A percentile compares a stretch with the other conserved stretches of the same genome.
Evolutionary conservation across 2,113 vertebrate genomes (phyloP).

Genomic region (Corydoras maculifer): DNA sequence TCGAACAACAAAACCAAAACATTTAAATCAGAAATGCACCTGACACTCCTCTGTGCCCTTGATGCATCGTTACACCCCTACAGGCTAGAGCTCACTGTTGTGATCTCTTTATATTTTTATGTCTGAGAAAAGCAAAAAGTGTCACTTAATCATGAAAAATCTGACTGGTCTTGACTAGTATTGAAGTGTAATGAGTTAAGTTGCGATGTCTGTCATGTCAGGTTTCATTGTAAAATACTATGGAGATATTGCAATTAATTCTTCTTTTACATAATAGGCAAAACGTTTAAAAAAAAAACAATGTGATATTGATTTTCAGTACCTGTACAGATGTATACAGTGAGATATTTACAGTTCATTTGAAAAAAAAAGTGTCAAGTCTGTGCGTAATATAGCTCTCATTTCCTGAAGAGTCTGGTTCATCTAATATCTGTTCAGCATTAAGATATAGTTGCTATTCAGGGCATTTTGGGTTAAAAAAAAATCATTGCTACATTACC

Average conservation of each 20-base stretch:
- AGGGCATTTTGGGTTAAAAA: constrained; percentile 3
- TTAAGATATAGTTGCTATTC: constrained; percentile 17
- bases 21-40: too few species aligned
- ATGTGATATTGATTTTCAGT: constrained; percentile 71
- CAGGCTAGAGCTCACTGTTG: constrained; percentile 50
- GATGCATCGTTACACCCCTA: too few species aligned
- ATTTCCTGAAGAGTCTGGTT: constrained; percentile 30
- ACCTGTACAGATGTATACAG: constrained; percentile 77
- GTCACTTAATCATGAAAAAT: constrained; percentile 60
- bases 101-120: constrained; percentile 58
- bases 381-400: constrained; percentile 42
- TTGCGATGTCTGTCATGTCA: constrained; percentile 67
- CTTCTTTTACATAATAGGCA: constrained; percentile 33
- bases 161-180: constrained; percentile 71
- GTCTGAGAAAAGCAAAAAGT: constrained; percentile 63
- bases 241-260: constrained; percentile 48
- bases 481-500: constrained; percentile 17
- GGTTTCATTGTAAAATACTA: constrained; percentile 70
- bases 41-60: too few species aligned
- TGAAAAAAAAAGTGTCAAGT: constrained; percentile 24
- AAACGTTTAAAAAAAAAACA: constrained; percentile 46
- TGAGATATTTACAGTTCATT: constrained; percentile 50
- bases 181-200: constrained; percentile 63
- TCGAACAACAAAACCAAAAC: too few species aligned
- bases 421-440: constrained; percentile 27